A percentile compares a stretch with the other conserved stretches of the same genome.
Evolutionary conservation across 2,797 vertebrate genomes (phyloP).

Genomic region (Eulemur rubriventer): DNA sequence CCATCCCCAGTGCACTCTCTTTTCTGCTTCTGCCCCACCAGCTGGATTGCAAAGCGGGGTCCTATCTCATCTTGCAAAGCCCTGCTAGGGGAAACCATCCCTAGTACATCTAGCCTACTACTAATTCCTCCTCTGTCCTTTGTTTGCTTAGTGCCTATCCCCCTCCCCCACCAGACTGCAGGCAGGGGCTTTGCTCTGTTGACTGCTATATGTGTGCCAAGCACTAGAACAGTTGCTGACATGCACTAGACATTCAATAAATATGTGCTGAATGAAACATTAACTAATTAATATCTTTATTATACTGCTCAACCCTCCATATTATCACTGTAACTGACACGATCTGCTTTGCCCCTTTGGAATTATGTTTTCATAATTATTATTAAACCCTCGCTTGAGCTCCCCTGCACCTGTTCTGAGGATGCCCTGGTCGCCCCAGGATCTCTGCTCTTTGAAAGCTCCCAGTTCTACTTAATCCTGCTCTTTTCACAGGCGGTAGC

Average conservation of each 20-base stretch:
- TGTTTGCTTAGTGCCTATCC: background rate
- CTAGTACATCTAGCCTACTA: background rate
- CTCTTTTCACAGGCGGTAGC: background rate
- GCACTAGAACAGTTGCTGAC: background rate
- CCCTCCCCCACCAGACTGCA: background rate
- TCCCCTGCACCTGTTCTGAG: background rate
- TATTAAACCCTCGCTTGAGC: background rate
- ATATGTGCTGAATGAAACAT: background rate
- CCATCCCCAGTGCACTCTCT: background rate
- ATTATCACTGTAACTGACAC: background rate
- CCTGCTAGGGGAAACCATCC: background rate
- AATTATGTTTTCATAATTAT: background rate
- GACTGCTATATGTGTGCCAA: background rate
- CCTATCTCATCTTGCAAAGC: background rate
- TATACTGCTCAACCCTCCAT: background rate
- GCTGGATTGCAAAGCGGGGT: background rate
- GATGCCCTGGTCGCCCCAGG: background rate
- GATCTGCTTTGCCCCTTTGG: background rate
- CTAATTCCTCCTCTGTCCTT: background rate
- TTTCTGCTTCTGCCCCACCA: background rate
- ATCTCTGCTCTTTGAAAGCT: background rate
- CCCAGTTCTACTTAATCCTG: background rate
- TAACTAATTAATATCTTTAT: background rate
- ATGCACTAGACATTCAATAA: background rate
- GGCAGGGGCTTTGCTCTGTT: background rate